These are phyloP conservation scores for Hedychridium roseum DNA, from an alignment of 2,888 invertebrate species.

Conservation along the genomic window DNA sequence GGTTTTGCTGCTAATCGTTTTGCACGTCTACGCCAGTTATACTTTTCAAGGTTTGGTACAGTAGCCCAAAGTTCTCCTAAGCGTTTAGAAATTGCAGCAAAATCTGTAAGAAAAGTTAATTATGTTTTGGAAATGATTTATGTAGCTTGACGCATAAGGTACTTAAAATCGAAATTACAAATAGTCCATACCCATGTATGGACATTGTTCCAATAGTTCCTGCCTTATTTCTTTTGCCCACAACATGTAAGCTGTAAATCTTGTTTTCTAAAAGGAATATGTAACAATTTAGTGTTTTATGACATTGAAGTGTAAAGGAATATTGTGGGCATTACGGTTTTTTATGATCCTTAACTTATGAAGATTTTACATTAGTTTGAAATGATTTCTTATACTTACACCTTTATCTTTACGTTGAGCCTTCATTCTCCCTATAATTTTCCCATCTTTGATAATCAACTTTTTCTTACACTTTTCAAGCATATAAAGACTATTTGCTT, in stretches of 20 bases:
- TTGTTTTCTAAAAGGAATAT: slow-evolving; percentile 68
- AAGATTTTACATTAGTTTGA: background rate
- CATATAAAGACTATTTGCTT: slow-evolving; percentile 77
- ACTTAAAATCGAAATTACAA: background rate
- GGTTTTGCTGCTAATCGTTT: slow-evolving; percentile 71
- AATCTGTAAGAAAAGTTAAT: slow-evolving; percentile 66
- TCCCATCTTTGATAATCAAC: slow-evolving; percentile 72
- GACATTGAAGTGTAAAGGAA: slow-evolving; percentile 38
- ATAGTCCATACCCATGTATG: slow-evolving; percentile 72
- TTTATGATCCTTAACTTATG: too few relatives aligned
- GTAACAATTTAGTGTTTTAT: slow-evolving; percentile 27
- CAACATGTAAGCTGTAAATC: slow-evolving; percentile 89
- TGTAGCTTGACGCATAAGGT: background rate
- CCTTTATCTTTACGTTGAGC: slow-evolving; percentile 83
- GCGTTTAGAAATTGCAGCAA: slow-evolving; percentile 82
- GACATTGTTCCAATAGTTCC: slow-evolving; percentile 75
- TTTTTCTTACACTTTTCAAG: slow-evolving; percentile 82
- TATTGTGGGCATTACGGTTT: slow-evolving; percentile 21
- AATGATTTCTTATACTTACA: slow-evolving; percentile 53
- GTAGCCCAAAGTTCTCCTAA: slow-evolving; percentile 91
- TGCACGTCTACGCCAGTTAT: slow-evolving; percentile 83
- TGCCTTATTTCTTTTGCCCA: slow-evolving; percentile 88
- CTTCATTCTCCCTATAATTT: slow-evolving; percentile 76
- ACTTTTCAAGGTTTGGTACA: slow-evolving; percentile 74
- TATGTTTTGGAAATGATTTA: background rate